phyloP scores from a whole-genome alignment of 1,140 invertebrate species.

The Lasaia peninsularis region DNA sequence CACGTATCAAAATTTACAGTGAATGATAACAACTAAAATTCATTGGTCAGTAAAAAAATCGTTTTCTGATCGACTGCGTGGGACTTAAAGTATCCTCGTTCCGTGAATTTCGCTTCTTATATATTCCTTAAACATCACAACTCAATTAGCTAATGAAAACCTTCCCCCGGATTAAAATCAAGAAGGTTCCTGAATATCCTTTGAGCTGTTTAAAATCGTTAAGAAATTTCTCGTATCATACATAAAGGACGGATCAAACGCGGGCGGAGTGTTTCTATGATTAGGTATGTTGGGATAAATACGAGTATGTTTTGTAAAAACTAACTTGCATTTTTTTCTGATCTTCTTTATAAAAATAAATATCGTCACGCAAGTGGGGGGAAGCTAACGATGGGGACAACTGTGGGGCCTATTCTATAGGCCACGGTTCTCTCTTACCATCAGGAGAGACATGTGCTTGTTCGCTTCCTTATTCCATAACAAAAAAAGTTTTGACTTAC shows the following conservation, averaged over 20 bases:
- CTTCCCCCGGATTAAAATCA: constrained; percentile 41
- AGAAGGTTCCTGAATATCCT: constrained; percentile 30
- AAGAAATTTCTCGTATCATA: constrained; percentile 3
- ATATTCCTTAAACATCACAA: constrained; percentile 28
- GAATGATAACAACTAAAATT: background rate
- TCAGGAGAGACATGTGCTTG: too few species aligned
- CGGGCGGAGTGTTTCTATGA: background rate
- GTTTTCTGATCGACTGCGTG: background rate
- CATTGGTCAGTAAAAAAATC: background rate
- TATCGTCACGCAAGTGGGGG: too few species aligned
- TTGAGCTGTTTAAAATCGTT: constrained; percentile 23
- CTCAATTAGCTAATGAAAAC: constrained; percentile 69
- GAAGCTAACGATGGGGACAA: too few species aligned
- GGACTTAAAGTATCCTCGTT: background rate
- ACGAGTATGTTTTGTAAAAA: background rate
- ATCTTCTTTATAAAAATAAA: too few species aligned
- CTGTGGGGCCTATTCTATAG: too few species aligned
- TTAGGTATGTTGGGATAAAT: background rate
- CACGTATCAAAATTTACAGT: too few species aligned
- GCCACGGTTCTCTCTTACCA: too few species aligned
- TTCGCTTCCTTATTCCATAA: too few species aligned
- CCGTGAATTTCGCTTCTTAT: background rate
- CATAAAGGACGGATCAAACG: constrained; percentile 1
- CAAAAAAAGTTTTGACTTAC: too few species aligned
- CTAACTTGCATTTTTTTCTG: background rate